A percentile compares a stretch with the other conserved stretches of the same genome.
Conservation (phyloP, 2,888 invertebrate species). For the Eristalis tenax region DNA sequence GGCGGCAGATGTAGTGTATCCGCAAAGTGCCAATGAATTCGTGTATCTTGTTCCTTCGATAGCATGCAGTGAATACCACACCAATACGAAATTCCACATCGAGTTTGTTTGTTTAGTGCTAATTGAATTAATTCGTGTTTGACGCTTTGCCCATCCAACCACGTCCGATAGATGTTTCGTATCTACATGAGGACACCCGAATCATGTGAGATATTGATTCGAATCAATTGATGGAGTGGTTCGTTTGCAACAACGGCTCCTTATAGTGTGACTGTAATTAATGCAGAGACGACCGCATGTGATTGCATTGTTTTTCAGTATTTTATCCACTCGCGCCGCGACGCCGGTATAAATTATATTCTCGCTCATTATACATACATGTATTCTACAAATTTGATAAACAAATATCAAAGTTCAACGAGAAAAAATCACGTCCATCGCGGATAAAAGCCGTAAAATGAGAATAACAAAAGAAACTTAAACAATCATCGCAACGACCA, state of each 20-base stretch:
- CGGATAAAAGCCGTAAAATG: neutral
- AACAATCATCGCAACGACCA: neutral
- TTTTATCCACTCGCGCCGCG: neutral
- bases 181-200: neutral
- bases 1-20: neutral
- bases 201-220: neutral
- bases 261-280: neutral
- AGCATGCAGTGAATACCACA: no score
- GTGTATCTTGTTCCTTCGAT: neutral
- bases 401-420: constrained; percentile 60
- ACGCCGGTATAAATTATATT: neutral
- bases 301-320: neutral
- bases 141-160: neutral
- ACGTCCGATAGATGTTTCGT: neutral
- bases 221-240: neutral
- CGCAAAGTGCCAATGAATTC: neutral
- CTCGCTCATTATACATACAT: constrained; percentile 3
- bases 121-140: constrained; percentile 26
- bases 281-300: neutral
- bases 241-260: neutral
- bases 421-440: constrained; percentile 27
- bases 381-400: constrained; percentile 16
- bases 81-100: neutral
- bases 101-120: constrained; percentile 30
- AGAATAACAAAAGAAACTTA: neutral